These are phyloP conservation scores for Florisuga fusca DNA, from an alignment of 2,797 vertebrate species.

Conservation along the genomic window DNA sequence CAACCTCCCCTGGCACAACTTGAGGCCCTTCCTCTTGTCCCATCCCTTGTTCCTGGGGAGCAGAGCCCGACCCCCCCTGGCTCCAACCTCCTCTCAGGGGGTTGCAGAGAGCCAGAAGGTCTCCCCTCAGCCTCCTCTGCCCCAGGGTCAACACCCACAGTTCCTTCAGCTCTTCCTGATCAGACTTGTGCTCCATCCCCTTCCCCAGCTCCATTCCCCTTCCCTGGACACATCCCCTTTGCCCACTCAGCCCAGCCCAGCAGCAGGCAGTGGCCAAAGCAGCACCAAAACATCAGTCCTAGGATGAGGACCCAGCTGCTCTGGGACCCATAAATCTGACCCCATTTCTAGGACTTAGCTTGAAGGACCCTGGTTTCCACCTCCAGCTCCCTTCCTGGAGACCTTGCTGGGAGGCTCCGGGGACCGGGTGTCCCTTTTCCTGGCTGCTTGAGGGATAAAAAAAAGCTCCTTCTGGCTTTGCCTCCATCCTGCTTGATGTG, in stretches of 20 bases:
- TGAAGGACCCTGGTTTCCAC: neutral
- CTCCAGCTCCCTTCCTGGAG: neutral
- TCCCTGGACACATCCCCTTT: neutral
- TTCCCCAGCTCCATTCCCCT: no score
- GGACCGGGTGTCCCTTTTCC: neutral
- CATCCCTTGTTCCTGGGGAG: no score
- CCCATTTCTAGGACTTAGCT: neutral
- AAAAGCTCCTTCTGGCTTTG: rapidly evolving
- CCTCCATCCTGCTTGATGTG: rapidly evolving
- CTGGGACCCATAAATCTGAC: neutral
- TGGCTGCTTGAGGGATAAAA: neutral
- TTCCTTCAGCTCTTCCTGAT: no score
- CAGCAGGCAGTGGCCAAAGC: neutral
- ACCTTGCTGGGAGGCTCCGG: neutral
- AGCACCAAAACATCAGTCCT: neutral
- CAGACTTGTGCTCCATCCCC: no score
- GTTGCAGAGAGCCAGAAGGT: no score
- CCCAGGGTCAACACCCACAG: no score
- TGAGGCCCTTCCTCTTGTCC: no score
- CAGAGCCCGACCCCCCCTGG: no score
- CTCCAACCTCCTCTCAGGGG: no score
- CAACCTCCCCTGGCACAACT: no score
- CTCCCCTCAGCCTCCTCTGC: no score
- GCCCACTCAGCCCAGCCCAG: neutral
- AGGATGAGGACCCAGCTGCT: neutral